These are phyloP conservation scores for Augochlorella aurata DNA, from an alignment of 2,888 invertebrate genomes.

Conservation along the genomic window DNA sequence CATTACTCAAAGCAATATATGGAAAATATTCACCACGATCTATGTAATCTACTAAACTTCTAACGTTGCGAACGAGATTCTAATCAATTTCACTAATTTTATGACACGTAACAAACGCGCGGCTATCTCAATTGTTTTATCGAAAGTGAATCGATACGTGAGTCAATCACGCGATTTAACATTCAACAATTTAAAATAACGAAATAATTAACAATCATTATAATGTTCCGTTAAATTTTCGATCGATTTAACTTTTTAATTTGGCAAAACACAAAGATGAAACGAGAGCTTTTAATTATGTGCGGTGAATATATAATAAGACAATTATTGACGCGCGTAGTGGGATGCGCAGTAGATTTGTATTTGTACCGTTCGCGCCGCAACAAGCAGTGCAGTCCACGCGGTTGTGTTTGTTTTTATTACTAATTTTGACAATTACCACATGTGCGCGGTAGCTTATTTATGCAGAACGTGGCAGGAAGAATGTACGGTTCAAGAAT, in stretches of 20 bases:
- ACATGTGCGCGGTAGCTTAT: background rate
- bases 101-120: background rate
- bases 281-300: background rate
- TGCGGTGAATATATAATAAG: background rate
- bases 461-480: background rate
- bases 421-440: background rate
- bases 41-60: background rate
- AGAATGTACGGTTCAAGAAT: background rate
- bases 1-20: background rate
- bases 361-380: background rate
- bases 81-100: background rate
- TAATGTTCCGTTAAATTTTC: background rate
- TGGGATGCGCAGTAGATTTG: background rate
- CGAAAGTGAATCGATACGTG: background rate
- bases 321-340: constrained; percentile 20
- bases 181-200: background rate
- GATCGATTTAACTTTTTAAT: background rate
- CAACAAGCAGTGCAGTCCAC: background rate
- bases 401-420: background rate
- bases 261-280: background rate
- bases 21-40: background rate
- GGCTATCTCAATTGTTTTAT: constrained; percentile 23
- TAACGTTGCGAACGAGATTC: background rate
- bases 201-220: background rate
- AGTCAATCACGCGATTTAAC: constrained; percentile 7